Conservation (phyloP, 2,113 vertebrate genomes). For the Larimichthys polyactis region DNA sequence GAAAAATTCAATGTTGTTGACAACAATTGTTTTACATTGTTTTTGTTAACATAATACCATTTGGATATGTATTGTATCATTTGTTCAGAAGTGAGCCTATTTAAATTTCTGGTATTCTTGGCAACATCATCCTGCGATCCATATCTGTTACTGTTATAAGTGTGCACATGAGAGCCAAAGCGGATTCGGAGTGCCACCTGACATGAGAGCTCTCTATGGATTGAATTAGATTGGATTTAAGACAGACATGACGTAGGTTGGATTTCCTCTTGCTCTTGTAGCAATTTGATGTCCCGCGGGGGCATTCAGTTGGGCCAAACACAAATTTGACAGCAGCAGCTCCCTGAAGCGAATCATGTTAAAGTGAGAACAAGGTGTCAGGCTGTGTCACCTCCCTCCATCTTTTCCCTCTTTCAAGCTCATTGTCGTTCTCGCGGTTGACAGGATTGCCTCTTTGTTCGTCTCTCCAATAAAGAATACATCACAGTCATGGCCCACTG, state of each 20-base stretch:
- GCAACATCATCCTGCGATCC: not conserved
- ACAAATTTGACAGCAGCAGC: conserved; percentile 72
- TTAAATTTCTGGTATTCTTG: not conserved
- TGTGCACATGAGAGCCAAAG: conserved; percentile 12
- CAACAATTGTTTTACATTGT: not conserved
- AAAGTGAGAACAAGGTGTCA: conserved; percentile 74
- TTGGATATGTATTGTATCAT: not conserved
- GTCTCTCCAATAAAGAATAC: conserved; percentile 51
- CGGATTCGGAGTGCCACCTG: conserved; percentile 39
- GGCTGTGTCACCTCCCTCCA: conserved; percentile 54
- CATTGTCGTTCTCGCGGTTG: conserved; percentile 35
- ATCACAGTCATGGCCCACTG: conserved; percentile 24
- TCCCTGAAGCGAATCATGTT: conserved; percentile 70
- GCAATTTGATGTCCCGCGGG: conserved; percentile 61
- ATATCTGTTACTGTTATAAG: conserved; percentile 14
- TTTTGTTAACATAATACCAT: not conserved
- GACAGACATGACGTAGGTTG: conserved; percentile 46
- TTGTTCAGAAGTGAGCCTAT: not conserved
- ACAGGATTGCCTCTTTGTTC: conserved; percentile 57
- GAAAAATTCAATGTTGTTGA: not conserved
- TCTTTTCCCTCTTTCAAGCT: conserved; percentile 45
- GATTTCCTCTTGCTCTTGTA: conserved; percentile 54
- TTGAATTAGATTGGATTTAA: conserved; percentile 65
- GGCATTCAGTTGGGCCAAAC: conserved; percentile 54
- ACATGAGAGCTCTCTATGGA: conserved; percentile 46